Conservation (phyloP, 23 tunicate genomes). For the Oikopleura albicans region DNA sequence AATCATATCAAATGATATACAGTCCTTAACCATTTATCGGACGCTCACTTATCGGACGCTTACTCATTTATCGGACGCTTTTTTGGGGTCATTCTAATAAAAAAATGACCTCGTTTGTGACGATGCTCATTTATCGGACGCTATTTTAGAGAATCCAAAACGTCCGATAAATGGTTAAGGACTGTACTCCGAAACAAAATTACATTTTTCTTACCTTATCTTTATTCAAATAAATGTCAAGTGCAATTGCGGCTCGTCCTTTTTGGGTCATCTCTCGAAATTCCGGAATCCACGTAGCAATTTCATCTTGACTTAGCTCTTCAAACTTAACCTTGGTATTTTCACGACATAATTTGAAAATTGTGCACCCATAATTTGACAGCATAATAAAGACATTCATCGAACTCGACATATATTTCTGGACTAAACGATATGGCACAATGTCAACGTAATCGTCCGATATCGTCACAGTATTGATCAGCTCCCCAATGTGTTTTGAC, state of each 20-base stretch:
- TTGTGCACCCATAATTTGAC: not conserved
- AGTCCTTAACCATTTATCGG: too few species aligned
- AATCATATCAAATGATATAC: too few species aligned
- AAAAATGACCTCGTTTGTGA: too few species aligned
- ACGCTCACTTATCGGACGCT: too few species aligned
- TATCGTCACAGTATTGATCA: not conserved
- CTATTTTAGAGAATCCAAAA: too few species aligned
- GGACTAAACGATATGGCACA: not conserved
- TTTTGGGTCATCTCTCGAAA: not conserved
- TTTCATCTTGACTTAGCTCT: not conserved
- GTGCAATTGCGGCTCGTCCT: not conserved
- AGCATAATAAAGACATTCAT: slow-evolving; percentile 1
- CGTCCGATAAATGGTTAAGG: too few species aligned
- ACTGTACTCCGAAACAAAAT: too few species aligned
- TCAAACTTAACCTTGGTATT: not conserved
- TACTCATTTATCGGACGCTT: too few species aligned
- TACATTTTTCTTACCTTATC: not conserved
- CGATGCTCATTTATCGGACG: too few species aligned
- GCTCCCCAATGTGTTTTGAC: not conserved
- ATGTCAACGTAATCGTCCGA: not conserved
- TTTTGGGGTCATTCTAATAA: too few species aligned
- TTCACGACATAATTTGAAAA: not conserved
- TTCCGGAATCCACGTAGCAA: not conserved
- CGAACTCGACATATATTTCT: not conserved
- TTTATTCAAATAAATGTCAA: not conserved